Evolutionary conservation across 2,113 vertebrate species (phyloP).

Genomic region (Anser brachyrhynchus): DNA sequence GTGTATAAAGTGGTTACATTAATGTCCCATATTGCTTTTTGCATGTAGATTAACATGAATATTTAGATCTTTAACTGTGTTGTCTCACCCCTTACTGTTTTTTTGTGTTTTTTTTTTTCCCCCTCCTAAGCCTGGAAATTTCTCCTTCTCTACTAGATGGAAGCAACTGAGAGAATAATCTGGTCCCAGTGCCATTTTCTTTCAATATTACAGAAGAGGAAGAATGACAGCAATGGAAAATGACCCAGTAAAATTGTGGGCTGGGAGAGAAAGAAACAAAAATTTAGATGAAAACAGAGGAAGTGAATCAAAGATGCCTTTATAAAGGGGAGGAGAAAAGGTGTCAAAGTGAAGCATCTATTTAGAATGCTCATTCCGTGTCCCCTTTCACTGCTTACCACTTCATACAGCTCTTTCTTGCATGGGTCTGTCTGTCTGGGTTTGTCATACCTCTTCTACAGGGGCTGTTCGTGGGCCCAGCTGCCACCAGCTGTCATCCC

Average conservation of each 20-base stretch:
- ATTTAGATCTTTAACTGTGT: not conserved
- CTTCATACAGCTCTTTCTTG: not conserved
- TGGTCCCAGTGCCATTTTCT: fast-evolving
- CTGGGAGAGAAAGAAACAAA: not conserved
- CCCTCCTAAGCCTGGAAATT: not conserved
- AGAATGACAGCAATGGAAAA: not conserved
- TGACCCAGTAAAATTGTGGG: not conserved
- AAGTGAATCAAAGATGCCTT: not conserved
- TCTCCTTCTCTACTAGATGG: not conserved
- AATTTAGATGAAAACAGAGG: not conserved
- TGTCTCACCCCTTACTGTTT: not conserved
- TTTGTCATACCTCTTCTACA: not conserved
- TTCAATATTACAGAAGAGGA: not conserved
- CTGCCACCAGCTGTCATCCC: not conserved
- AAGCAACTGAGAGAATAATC: not conserved
- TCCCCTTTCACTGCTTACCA: not conserved
- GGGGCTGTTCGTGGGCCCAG: not conserved
- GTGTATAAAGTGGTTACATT: not conserved
- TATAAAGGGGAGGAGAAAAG: not conserved
- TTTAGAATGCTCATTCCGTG: not conserved
- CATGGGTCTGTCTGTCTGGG: not conserved
- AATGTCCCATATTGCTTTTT: not conserved
- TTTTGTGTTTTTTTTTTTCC: not conserved
- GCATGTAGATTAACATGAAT: not conserved
- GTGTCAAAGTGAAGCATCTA: not conserved